These are phyloP conservation scores for Bombyx mori DNA, from an alignment of 1,140 invertebrate genomes.

Conservation along the genomic window ASM3026992v2 NC_085128.1:3948001-3948500, in stretches of 20 bases:
- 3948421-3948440: slow-evolving; percentile 72
- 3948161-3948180: too few relatives aligned
- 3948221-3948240: too few relatives aligned
- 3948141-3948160: too few relatives aligned
- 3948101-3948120: too few relatives aligned
- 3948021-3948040: too few relatives aligned
- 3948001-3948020: too few relatives aligned
- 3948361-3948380: slow-evolving; percentile 85
- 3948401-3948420: slow-evolving; percentile 76
- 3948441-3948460: slow-evolving; percentile 80
- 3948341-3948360: slow-evolving; percentile 87
- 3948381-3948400: slow-evolving; percentile 87
- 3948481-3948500: slow-evolving; percentile 78
- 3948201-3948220: too few relatives aligned
- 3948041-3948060: too few relatives aligned
- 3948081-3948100: too few relatives aligned
- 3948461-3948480: slow-evolving; percentile 80
- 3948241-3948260: background rate
- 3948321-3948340: slow-evolving; percentile 89
- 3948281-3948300: slow-evolving; percentile 72
- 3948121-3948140: too few relatives aligned
- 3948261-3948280: background rate
- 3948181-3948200: too few relatives aligned
- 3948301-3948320: slow-evolving; percentile 90
- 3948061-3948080: too few relatives aligned